Evolutionary conservation across 2,888 invertebrate species (phyloP).

Genomic region (Nephrotoma flavescens): DNA sequence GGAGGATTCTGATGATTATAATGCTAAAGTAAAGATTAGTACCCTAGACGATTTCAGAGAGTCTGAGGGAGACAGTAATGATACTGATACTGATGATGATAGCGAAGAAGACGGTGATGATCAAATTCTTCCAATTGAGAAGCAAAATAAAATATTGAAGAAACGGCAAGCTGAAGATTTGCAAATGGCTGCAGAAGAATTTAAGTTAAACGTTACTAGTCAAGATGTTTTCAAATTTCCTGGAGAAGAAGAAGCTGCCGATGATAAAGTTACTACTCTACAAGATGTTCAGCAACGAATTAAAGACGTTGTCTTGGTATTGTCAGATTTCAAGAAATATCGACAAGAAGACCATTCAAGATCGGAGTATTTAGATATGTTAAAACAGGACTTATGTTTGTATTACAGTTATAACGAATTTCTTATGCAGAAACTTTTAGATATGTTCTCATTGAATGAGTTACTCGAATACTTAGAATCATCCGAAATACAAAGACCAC

Average conservation of each 20-base stretch:
- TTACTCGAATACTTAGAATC: constrained; percentile 91
- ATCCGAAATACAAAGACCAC: constrained; percentile 85
- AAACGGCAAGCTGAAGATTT: constrained; percentile 54
- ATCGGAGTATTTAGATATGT: constrained; percentile 63
- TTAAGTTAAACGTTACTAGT: constrained; percentile 63
- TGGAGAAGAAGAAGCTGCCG: constrained; percentile 48
- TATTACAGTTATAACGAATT: constrained; percentile 97
- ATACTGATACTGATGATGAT: constrained; percentile 36
- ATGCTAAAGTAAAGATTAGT: neutral
- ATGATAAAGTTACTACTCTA: constrained; percentile 55
- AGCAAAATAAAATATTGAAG: constrained; percentile 60
- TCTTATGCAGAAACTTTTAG: constrained; percentile 82
- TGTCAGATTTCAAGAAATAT: constrained; percentile 61
- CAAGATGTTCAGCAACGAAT: constrained; percentile 82
- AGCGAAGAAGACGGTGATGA: constrained; percentile 40
- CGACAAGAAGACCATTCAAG: constrained; percentile 56
- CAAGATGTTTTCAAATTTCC: constrained; percentile 70
- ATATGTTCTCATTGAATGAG: constrained; percentile 74
- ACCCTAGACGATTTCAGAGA: constrained; percentile 17
- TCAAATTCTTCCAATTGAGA: constrained; percentile 75
- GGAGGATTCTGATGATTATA: constrained; percentile 13
- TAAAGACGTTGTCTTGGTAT: constrained; percentile 64
- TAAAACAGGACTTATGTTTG: constrained; percentile 72
- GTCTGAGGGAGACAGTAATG: constrained; percentile 18
- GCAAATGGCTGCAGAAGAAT: constrained; percentile 62